Conservation (phyloP, 2,888 invertebrate species). For the Limenitis camilla region DNA sequence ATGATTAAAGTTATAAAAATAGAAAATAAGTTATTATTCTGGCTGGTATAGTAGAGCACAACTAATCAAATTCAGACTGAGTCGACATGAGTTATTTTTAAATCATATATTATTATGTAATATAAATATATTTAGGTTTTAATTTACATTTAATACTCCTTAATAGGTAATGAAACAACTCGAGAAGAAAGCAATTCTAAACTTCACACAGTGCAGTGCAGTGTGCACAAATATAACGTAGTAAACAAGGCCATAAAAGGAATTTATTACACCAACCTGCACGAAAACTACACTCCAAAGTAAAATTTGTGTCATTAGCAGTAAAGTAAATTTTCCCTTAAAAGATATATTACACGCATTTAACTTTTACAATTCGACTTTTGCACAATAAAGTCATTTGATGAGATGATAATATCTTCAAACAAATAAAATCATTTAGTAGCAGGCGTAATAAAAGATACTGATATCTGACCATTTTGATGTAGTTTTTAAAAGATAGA, state of each 20-base stretch:
- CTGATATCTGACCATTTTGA: too few relatives aligned
- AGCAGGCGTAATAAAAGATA: too few relatives aligned
- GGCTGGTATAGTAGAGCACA: too few relatives aligned
- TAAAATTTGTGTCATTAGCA: constrained; percentile 5
- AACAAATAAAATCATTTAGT: neutral
- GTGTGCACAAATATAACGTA: constrained; percentile 12
- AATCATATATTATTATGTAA: too few relatives aligned
- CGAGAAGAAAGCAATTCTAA: constrained; percentile 4
- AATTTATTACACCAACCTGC: constrained; percentile 10
- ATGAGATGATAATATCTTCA: neutral
- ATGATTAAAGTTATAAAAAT: too few relatives aligned
- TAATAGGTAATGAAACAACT: neutral
- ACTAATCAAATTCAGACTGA: too few relatives aligned
- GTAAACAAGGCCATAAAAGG: constrained; percentile 17
- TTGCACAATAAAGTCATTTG: neutral
- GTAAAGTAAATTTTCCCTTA: constrained; percentile 5
- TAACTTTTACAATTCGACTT: neutral
- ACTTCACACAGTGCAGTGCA: constrained; percentile 4
- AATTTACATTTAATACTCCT: too few relatives aligned
- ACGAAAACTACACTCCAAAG: constrained; percentile 2
- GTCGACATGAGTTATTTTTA: too few relatives aligned
- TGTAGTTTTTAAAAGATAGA: too few relatives aligned
- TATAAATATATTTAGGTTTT: too few relatives aligned
- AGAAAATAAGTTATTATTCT: too few relatives aligned
- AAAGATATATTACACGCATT: neutral